Base-by-base conservation (phyloP, 2,888 invertebrate species). In the Nephrotoma guestfalica region DNA sequence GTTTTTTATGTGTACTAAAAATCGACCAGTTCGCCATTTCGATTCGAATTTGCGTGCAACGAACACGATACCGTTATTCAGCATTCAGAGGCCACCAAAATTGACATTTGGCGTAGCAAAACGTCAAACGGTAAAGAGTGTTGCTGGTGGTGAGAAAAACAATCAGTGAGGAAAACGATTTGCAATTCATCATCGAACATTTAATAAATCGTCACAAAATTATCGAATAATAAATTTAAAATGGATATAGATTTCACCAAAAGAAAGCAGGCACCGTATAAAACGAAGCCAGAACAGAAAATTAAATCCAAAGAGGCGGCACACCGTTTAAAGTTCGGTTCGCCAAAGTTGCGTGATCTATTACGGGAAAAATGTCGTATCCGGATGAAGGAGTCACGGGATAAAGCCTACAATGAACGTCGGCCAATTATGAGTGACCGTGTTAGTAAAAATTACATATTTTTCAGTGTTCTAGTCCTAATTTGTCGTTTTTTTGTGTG, bases 301-400 rank as follows among this genome's bases (percentile, higher is more conserved):
- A 86, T 89, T 0, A 89, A 88, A 30, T 90, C 90, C 0, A 89
- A 89, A 86, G 88, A 89, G 87, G 89, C 89, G 1, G 91, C 91
- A n/a, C 89, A 88, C 41, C 86, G 88, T 30, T 89, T 88, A 42
- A 90, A 90, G 7, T 88, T 89, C 88, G 91, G 91, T 51, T 89
- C 89, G 15, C 89, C 90, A 0, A 90, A 90, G 57, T 85, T 91
- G 43, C 88, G 90, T 0, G 90, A 91, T 42, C n/a, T 90, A 43
- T 87, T 91, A 7, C 89, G 91, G 6, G 89, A 91, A 91, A 91
- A 91, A 89, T 91, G 90, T 87, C 89, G 90, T 85, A 87, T 89
- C 42, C 90, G 91, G 6, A 89, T 91, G 6, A 88, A 89, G 71
- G 90, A 90, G 86, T 89, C 90, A 2, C 89, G 91, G 0, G 88